These are phyloP conservation scores for Rhombomys opimus DNA, from an alignment of 2,113 vertebrate species.

Conservation along the genomic window DNA sequence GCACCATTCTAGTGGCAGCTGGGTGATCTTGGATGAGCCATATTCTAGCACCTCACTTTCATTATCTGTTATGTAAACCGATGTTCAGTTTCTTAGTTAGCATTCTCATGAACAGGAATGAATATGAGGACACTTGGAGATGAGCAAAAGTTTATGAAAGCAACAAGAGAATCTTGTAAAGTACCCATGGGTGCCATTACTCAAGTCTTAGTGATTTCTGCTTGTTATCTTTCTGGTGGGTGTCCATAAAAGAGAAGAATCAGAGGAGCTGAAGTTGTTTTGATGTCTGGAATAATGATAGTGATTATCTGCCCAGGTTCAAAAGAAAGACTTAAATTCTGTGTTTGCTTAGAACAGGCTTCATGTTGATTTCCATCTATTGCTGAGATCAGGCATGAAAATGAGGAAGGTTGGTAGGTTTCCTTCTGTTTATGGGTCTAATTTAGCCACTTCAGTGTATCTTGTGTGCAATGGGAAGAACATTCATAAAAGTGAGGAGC, in stretches of 20 bases:
- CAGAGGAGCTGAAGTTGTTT: neutral
- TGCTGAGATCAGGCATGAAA: neutral
- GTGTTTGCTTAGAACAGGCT: slow-evolving; percentile 37
- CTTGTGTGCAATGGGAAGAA: neutral
- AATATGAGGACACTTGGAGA: slow-evolving; percentile 1
- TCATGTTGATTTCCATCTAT: neutral
- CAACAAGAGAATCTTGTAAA: slow-evolving; percentile 13
- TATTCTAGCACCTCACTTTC: slow-evolving; percentile 15
- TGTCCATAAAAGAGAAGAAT: slow-evolving; percentile 35
- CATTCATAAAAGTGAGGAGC: neutral
- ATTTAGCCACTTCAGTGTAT: neutral
- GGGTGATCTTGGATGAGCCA: neutral
- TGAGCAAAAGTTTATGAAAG: slow-evolving; percentile 35
- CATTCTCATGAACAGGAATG: slow-evolving; percentile 18
- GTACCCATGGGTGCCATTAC: neutral
- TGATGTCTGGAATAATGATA: neutral
- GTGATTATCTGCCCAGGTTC: slow-evolving; percentile 10
- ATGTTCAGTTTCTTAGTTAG: neutral
- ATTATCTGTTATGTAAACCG: slow-evolving; percentile 22
- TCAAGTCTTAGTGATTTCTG: slow-evolving; percentile 3
- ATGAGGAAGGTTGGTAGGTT: neutral
- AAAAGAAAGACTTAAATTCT: slow-evolving; percentile 43
- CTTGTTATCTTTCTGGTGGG: slow-evolving; percentile 1
- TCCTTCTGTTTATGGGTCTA: neutral
- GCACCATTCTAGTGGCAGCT: neutral